These are phyloP conservation scores for Mesochorus sp. DNA, from an alignment of 2,888 invertebrate species.

Conservation along the genomic window DNA sequence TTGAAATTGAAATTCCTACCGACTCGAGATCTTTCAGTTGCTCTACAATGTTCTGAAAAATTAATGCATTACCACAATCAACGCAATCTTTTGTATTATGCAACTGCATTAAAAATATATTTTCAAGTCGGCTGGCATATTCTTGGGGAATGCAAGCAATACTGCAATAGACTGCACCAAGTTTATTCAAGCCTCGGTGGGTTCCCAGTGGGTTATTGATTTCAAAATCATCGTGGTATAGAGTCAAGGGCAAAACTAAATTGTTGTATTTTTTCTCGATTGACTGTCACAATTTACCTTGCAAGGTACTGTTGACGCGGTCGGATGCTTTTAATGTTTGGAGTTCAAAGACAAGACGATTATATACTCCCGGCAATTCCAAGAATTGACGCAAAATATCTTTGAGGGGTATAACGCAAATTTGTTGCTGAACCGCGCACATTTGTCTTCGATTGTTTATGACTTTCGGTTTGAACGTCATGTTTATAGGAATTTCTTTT, in stretches of 20 bases:
- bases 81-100: constrained; percentile 13
- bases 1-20: constrained; percentile 36
- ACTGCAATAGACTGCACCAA: constrained; percentile 42
- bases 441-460: not conserved
- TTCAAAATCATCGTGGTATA: constrained; percentile 37
- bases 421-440: constrained; percentile 1
- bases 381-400: constrained; percentile 56
- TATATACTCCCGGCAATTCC: constrained; percentile 58
- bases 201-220: constrained; percentile 35
- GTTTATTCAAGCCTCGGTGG: constrained; percentile 30
- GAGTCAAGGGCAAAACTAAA: constrained; percentile 24
- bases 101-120: constrained; percentile 37
- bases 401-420: constrained; percentile 46
- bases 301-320: constrained; percentile 2
- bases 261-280: constrained; percentile 41
- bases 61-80: constrained; percentile 40
- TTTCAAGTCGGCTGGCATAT: constrained; percentile 29
- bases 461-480: not conserved
- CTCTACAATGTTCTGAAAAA: constrained; percentile 32
- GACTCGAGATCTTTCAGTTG: constrained; percentile 34
- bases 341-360: not conserved
- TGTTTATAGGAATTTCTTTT: not conserved
- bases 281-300: constrained; percentile 27
- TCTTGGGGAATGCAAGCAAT: constrained; percentile 30
- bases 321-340: not conserved